phyloP scores from a whole-genome alignment of 2,888 invertebrate species.

The Cistogaster globosa region DNA sequence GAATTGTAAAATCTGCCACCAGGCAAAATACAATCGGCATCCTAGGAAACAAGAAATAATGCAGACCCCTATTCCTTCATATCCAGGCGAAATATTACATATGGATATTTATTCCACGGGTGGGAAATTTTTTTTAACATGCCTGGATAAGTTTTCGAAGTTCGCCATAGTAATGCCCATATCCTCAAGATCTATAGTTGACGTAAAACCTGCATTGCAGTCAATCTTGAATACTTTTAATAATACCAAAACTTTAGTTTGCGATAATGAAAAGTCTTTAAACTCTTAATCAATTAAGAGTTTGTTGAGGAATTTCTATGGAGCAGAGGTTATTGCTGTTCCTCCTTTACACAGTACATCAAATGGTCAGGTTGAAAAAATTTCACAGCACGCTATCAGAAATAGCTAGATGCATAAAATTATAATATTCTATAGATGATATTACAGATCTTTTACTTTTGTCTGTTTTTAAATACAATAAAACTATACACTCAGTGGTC shows the following conservation, averaged over 20 bases:
- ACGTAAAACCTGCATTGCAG: slow-evolving; percentile 9
- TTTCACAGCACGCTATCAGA: slow-evolving; percentile 66
- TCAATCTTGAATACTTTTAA: slow-evolving; percentile 4
- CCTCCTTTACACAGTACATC: slow-evolving; percentile 56
- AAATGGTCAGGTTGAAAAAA: slow-evolving; percentile 54
- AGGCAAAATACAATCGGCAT: too few species aligned
- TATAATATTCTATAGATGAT: slow-evolving; percentile 52
- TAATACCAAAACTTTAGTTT: slow-evolving; percentile 9
- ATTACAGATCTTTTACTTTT: slow-evolving; percentile 49
- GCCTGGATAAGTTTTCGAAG: slow-evolving; percentile 70
- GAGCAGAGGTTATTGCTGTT: slow-evolving; percentile 17
- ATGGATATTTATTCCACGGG: too few species aligned
- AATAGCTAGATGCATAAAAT: slow-evolving; percentile 60
- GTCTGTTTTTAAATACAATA: slow-evolving; percentile 59
- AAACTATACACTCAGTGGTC: slow-evolving; percentile 55
- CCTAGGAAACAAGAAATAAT: too few species aligned
- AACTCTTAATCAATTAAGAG: slow-evolving; percentile 42
- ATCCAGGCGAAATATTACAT: too few species aligned
- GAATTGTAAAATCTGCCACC: too few species aligned
- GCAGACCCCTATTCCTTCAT: too few species aligned
- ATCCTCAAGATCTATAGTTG: slow-evolving; percentile 60
- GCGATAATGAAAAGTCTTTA: slow-evolving; percentile 12
- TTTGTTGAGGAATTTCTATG: slow-evolving; percentile 15
- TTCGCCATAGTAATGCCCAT: slow-evolving; percentile 59
- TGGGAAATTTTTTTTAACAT: slow-evolving; percentile 60